Evolutionary conservation across 2,113 vertebrate species (phyloP).

Genomic region (Pomatostomus ruficeps): DNA sequence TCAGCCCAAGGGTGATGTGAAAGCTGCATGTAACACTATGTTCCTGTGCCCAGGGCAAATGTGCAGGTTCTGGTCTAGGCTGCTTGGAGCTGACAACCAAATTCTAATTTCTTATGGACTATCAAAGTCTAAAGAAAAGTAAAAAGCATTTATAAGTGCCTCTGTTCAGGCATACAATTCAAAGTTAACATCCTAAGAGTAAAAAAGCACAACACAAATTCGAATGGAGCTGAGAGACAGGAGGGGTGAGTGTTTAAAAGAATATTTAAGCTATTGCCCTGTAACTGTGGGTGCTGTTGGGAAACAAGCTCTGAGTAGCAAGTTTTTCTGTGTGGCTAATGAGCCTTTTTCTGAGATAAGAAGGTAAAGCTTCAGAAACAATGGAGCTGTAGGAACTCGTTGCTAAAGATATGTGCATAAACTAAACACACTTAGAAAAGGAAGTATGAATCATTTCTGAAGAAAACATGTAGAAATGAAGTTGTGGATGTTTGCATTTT

Average conservation of each 20-base stretch:
- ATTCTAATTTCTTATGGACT: neutral
- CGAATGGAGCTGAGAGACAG: neutral
- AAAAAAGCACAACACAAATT: neutral
- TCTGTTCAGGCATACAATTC: neutral
- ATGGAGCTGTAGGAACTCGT: neutral
- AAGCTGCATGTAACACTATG: rapidly evolving
- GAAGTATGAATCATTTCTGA: neutral
- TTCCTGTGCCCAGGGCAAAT: neutral
- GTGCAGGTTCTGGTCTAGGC: neutral
- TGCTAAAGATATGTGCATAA: neutral
- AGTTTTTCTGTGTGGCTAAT: neutral
- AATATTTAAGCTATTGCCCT: neutral
- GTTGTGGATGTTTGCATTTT: neutral
- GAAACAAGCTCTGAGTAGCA: neutral
- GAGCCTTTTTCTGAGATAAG: neutral
- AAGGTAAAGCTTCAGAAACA: neutral
- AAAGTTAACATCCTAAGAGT: neutral
- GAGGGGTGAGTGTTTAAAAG: neutral
- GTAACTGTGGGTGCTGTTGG: neutral
- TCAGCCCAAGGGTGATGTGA: neutral
- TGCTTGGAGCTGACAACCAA: neutral
- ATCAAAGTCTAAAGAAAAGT: neutral
- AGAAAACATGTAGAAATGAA: neutral
- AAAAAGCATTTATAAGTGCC: neutral
- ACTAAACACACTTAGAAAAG: neutral